A percentile compares a stretch with the other conserved stretches of the same genome.
These are phyloP conservation scores for Panthera leo DNA, from an alignment of 2,113 vertebrate species.

Conservation along the genomic window DNA sequence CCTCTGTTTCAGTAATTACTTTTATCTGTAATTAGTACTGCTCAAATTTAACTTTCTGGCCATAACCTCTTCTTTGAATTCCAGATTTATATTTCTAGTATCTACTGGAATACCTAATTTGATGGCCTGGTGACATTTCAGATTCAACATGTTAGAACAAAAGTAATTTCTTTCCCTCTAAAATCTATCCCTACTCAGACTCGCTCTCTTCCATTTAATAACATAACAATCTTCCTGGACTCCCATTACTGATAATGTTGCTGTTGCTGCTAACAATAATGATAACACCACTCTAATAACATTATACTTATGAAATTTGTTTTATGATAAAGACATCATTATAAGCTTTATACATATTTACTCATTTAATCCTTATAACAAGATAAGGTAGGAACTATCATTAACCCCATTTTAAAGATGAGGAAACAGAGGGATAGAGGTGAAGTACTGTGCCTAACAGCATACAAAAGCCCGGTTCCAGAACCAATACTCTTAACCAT, in stretches of 20 bases:
- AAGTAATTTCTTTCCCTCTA: not conserved
- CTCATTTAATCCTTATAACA: not conserved
- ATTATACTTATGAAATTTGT: not conserved
- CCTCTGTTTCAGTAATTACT: not conserved
- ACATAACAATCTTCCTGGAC: not conserved
- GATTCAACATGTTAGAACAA: slow-evolving; percentile 9
- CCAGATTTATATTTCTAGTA: slow-evolving; percentile 26
- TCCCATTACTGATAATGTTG: not conserved
- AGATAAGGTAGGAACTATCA: not conserved
- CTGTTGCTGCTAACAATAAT: not conserved
- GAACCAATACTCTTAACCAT: not conserved
- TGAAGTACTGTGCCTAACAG: not conserved
- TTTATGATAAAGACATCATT: not conserved
- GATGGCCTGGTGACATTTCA: slow-evolving; percentile 45
- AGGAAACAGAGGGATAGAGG: not conserved
- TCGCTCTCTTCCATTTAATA: not conserved
- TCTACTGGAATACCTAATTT: not conserved
- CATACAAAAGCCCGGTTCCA: not conserved
- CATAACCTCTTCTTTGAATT: slow-evolving; percentile 42
- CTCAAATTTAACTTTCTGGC: slow-evolving; percentile 25
- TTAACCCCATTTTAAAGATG: not conserved
- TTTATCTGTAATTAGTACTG: not conserved
- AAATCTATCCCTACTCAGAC: not conserved
- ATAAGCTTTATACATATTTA: not conserved
- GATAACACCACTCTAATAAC: not conserved